Conservation (phyloP, 2,797 vertebrate species). For the Tadarida brasiliensis region DNA sequence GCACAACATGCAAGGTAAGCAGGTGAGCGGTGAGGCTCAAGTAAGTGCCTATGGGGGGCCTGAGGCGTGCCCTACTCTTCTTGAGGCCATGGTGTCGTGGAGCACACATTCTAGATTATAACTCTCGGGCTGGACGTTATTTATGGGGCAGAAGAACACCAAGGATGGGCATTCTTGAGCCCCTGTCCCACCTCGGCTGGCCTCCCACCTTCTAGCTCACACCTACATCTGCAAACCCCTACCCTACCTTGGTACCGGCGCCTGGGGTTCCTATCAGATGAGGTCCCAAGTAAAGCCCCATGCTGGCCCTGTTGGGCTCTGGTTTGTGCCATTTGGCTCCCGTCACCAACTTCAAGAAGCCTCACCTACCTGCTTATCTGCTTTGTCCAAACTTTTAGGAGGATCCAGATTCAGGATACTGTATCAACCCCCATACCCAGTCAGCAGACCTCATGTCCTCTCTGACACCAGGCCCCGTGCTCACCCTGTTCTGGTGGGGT, state of each 20-base stretch:
- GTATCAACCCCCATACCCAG: neutral
- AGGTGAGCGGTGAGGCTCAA: accelerated
- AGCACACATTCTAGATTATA: neutral
- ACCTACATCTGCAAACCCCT: neutral
- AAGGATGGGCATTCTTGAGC: neutral
- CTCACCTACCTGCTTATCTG: neutral
- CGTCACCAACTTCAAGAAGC: neutral
- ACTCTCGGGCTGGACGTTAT: neutral
- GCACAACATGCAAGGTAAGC: slow-evolving; percentile 94
- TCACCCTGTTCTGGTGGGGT: neutral
- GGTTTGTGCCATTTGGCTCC: neutral
- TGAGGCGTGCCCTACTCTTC: neutral
- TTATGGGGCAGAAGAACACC: neutral
- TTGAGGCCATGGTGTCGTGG: accelerated
- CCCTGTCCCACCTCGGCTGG: neutral
- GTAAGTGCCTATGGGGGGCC: too few relatives aligned
- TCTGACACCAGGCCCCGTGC: neutral
- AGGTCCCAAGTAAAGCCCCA: neutral
- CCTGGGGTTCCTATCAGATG: neutral
- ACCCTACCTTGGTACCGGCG: neutral
- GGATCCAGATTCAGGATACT: too few relatives aligned
- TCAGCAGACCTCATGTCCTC: neutral
- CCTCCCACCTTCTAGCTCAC: neutral
- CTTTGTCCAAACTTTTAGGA: neutral
- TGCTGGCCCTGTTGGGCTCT: neutral